Evolutionary conservation across 2,888 invertebrate genomes (phyloP).

Genomic region (Heliconius hortense): DNA sequence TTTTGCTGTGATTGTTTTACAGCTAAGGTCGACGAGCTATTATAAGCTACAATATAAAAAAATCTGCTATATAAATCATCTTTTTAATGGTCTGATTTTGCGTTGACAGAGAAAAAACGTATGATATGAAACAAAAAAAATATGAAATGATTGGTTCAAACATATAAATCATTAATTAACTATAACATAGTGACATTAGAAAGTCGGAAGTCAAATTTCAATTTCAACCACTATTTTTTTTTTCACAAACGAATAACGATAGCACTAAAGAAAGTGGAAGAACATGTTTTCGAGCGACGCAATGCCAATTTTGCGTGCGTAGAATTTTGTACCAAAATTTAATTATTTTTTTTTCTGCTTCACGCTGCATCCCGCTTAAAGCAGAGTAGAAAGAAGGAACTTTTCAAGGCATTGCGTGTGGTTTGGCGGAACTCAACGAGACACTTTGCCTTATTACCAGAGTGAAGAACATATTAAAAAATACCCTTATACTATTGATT

Average conservation of each 20-base stretch:
- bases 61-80: neutral
- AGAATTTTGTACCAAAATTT: conserved; percentile 9
- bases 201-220: neutral
- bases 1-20: neutral
- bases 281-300: conserved; percentile 13
- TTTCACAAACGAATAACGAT: neutral
- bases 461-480: too few species aligned
- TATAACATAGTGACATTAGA: neutral
- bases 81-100: too few species aligned
- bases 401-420: too few species aligned
- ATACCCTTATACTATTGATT: too few species aligned
- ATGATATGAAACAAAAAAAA: too few species aligned
- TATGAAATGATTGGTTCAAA: too few species aligned
- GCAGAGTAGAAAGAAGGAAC: too few species aligned
- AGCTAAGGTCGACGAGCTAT: neutral
- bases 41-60: neutral
- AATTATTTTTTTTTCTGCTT: neutral
- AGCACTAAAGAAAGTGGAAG: conserved; percentile 24
- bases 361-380: too few species aligned
- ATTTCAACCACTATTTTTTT: conserved; percentile 15
- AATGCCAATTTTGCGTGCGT: conserved; percentile 17
- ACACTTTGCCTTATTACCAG: too few species aligned
- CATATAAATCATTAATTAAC: neutral
- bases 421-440: too few species aligned
- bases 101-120: too few species aligned